Percentiles rank a stretch among this genome's conserved stretches.
Evolutionary conservation across 2,888 invertebrate genomes (phyloP).

Genomic region (Phortica okadai): DNA sequence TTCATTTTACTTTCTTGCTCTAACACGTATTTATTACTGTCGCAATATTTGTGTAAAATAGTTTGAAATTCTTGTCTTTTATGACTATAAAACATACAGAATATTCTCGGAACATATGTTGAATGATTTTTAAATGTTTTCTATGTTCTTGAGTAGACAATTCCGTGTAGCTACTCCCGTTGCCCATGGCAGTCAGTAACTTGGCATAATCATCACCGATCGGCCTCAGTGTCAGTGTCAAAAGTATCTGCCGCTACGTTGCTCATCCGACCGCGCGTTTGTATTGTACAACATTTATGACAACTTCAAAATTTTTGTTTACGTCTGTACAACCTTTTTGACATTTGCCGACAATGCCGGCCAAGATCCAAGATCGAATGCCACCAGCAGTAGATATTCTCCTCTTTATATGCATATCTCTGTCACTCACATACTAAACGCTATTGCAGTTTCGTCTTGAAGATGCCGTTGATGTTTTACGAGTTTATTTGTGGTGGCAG

Average conservation of each 20-base stretch:
- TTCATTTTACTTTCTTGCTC: background rate
- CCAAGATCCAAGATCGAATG: background rate
- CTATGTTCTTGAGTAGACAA: background rate
- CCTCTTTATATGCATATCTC: background rate
- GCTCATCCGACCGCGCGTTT: background rate
- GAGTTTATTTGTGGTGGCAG: conserved; percentile 19
- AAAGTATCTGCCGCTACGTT: background rate
- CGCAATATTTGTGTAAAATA: conserved; percentile 3
- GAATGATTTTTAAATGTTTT: conserved; percentile 5
- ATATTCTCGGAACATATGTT: conserved; percentile 28
- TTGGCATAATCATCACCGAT: background rate
- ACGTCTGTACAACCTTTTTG: conserved; percentile 14
- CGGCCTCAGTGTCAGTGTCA: background rate
- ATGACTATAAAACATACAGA: background rate
- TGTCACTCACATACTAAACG: background rate
- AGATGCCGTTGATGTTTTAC: conserved; percentile 14
- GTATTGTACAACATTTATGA: conserved; percentile 26
- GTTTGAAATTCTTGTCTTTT: background rate
- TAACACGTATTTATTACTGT: background rate
- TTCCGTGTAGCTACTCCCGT: background rate
- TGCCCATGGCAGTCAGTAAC: background rate
- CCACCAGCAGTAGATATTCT: conserved; percentile 5
- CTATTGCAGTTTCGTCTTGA: background rate
- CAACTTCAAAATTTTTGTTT: conserved; percentile 28
- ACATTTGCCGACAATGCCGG: conserved; percentile 17